Conservation (phyloP, 2,888 invertebrate genomes). For the Campopleginae sp. region DNA sequence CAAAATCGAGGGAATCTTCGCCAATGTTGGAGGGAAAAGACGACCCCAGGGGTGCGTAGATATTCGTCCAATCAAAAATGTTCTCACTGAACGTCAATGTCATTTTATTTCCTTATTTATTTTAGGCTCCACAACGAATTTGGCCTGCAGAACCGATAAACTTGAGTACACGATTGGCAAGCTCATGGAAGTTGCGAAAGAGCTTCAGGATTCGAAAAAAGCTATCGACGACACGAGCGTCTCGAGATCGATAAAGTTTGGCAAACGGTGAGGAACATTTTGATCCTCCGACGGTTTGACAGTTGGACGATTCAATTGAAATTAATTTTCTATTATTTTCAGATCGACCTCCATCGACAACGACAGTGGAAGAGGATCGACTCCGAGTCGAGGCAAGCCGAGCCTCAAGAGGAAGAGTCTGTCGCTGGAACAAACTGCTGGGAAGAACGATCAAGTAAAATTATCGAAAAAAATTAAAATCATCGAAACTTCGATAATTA, state of each 20-base stretch:
- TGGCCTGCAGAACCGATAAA: constrained; percentile 80
- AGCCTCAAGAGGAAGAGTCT: constrained; percentile 89
- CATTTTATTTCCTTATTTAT: not conserved
- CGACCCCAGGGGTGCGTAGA: constrained; percentile 85
- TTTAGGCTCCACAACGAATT: constrained; percentile 73
- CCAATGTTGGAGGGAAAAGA: constrained; percentile 91
- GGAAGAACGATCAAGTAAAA: constrained; percentile 77
- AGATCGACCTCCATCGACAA: constrained; percentile 89
- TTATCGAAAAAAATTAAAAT: not conserved
- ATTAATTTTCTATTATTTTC: constrained; percentile 74
- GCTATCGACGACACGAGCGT: constrained; percentile 76
- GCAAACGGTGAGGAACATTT: constrained; percentile 77
- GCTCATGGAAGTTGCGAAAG: constrained; percentile 81
- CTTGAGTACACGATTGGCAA: constrained; percentile 81
- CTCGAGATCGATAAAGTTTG: constrained; percentile 78
- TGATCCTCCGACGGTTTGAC: not conserved
- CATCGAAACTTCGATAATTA: not conserved
- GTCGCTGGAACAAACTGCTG: constrained; percentile 89
- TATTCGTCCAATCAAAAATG: not conserved
- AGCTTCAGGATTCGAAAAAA: constrained; percentile 81
- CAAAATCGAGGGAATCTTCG: constrained; percentile 90
- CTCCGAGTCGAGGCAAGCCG: constrained; percentile 84
- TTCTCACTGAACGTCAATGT: not conserved
- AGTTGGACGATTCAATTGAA: not conserved
- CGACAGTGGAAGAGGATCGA: constrained; percentile 82